Base-by-base conservation (phyloP, 1,140 invertebrate genomes). In the Medauroidea extradentata region DNA sequence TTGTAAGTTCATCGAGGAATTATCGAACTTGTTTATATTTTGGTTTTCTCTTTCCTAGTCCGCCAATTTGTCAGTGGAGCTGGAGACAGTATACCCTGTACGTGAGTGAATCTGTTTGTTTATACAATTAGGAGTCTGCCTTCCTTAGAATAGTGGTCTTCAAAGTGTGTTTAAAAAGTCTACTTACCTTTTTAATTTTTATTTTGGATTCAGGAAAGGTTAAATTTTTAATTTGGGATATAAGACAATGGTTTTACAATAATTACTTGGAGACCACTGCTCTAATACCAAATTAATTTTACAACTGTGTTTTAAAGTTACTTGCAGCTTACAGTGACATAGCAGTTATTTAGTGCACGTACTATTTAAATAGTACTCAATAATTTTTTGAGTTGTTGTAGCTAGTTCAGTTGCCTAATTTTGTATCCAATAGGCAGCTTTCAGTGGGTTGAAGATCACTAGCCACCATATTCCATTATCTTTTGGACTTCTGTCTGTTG, bases 71-170 rank as follows among this genome's bases (percentile, higher is more conserved):
- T 84, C 79, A 82, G 81, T 81, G 81, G 82, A 79, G 80, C 81
- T 75, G 83, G 81, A 81, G 82, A 84, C 78, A 83, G 82, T 82
- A 79, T 83, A 75, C 81, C 82, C 81, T 82, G 83, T 85, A 84
- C 79, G 83, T 85, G 83, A 65, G 60, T 65, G 60, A 58, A 59
- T 59, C 61, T 57, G 60, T 62, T 67, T 63, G 58, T 65, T 61
- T 57, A 51, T 62, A 63, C 53, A 29, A 62, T 62, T 61, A 54
- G 55, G 60, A 46, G 29, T 58, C 60, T 57, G 52, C 52, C 44
- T 57, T 61, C 49, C 46, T 58, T 63, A 63, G 61, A 63, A 48
- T 63, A 63, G 61, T 63, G 61, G 60, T 62, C 60, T 62, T 61
- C 59, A 61, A 34, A 24, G 38, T 38, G 56, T 41, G 29, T 34